Percentiles rank a stretch among this genome's conserved stretches.
Evolutionary conservation across 2,113 vertebrate species (phyloP).

Genomic region (Stegostoma tigrinum): DNA sequence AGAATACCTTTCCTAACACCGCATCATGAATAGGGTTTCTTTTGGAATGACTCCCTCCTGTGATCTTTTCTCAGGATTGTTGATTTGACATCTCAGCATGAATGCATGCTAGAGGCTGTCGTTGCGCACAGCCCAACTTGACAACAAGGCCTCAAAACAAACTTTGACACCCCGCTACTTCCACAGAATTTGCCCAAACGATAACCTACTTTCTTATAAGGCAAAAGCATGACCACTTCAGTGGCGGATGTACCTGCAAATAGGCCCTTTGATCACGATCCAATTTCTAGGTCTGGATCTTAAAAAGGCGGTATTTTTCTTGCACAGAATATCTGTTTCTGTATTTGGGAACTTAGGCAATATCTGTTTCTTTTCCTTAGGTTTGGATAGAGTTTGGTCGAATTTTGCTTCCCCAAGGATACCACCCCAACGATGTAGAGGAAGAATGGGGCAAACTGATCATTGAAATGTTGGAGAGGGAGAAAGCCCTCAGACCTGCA

Average conservation of each 20-base stretch:
- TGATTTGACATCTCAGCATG: background rate
- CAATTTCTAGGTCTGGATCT: background rate
- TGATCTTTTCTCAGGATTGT: background rate
- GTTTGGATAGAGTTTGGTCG: constrained; percentile 96
- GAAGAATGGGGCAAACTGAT: constrained; percentile 98
- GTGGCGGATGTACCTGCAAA: background rate
- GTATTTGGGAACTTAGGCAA: background rate
- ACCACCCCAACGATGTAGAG: constrained; percentile 90
- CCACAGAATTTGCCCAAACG: background rate
- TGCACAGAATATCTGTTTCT: background rate
- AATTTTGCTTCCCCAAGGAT: constrained; percentile 83
- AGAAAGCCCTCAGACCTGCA: constrained; percentile 83
- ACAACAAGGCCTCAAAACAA: background rate
- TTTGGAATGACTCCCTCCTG: background rate
- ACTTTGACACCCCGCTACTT: background rate
- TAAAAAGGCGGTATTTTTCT: background rate
- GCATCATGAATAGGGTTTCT: background rate
- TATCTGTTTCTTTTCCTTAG: constrained; percentile 47
- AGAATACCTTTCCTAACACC: background rate
- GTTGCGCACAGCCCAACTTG: background rate
- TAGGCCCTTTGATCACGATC: background rate
- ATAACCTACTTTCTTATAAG: background rate
- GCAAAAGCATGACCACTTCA: background rate
- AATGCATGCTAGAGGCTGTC: background rate
- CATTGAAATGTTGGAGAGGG: constrained; percentile 92